Conservation (phyloP, 1,140 invertebrate species). For the Bombus soroeensis region DNA sequence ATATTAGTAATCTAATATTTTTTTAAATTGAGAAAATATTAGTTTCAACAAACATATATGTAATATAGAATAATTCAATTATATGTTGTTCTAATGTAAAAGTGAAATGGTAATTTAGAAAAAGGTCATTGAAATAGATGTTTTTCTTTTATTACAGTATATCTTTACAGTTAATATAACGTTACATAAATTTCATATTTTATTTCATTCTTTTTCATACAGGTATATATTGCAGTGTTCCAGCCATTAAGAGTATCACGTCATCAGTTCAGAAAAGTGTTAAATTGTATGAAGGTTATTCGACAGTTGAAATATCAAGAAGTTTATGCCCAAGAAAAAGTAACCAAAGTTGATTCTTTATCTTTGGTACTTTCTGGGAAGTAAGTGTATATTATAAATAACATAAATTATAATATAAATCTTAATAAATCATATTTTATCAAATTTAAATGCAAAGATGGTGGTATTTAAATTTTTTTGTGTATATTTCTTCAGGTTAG, state of each 20-base stretch:
- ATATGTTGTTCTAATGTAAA: background rate
- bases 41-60: background rate
- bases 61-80: background rate
- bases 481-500: conserved; percentile 85
- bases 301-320: conserved; percentile 91
- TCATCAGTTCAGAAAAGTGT: conserved; percentile 91
- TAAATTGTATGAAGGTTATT: conserved; percentile 92
- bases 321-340: conserved; percentile 94
- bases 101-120: background rate
- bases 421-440: background rate
- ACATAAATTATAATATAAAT: background rate
- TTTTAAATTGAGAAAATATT: background rate
- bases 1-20: conserved; percentile 24
- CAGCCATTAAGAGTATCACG: conserved; percentile 91
- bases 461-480: background rate
- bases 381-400: conserved; percentile 84
- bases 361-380: conserved; percentile 94
- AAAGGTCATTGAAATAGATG: background rate
- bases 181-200: conserved; percentile 32
- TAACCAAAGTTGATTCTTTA: conserved; percentile 93
- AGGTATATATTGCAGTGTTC: conserved; percentile 93
- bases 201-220: conserved; percentile 66
- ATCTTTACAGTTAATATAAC: background rate
- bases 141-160: background rate
- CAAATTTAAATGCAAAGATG: background rate